A percentile compares a stretch with the other conserved stretches of the same genome.
phyloP scores from a whole-genome alignment of 2,797 vertebrate species.

The Enteromius thamalakanensis region DNA sequence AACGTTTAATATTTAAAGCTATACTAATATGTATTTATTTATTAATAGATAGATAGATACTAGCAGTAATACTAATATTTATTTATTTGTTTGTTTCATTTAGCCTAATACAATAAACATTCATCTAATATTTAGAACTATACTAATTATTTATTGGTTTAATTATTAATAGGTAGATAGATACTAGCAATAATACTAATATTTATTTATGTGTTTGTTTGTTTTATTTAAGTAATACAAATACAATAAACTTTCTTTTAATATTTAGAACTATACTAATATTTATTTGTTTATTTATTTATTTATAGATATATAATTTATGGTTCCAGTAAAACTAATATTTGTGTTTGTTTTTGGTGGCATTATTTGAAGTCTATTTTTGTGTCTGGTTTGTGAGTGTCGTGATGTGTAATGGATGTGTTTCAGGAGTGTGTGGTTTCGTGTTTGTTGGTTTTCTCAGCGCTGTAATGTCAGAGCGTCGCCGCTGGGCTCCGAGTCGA shows the following conservation, averaged over 20 bases:
- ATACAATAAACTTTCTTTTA: neutral
- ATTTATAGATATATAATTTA: neutral
- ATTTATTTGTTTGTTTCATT: too few species aligned
- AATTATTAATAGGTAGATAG: too few species aligned
- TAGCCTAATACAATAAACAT: too few species aligned
- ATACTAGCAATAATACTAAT: too few species aligned
- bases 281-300: neutral
- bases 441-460: neutral
- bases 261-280: neutral
- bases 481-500: slow-evolving; percentile 3
- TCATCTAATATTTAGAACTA: too few species aligned
- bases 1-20: neutral
- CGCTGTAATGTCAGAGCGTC: neutral
- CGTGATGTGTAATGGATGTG: neutral
- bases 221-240: neutral
- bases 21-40: neutral
- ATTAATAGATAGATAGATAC: too few species aligned
- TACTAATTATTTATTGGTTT: too few species aligned
- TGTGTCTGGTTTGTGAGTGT: neutral
- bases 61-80: too few species aligned
- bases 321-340: neutral
- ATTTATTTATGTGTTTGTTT: too few species aligned
- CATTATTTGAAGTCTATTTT: neutral
- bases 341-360: neutral
- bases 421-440: neutral